Evolutionary conservation across 2,113 vertebrate genomes (phyloP).

Genomic region (Otolemur garnettii): DNA sequence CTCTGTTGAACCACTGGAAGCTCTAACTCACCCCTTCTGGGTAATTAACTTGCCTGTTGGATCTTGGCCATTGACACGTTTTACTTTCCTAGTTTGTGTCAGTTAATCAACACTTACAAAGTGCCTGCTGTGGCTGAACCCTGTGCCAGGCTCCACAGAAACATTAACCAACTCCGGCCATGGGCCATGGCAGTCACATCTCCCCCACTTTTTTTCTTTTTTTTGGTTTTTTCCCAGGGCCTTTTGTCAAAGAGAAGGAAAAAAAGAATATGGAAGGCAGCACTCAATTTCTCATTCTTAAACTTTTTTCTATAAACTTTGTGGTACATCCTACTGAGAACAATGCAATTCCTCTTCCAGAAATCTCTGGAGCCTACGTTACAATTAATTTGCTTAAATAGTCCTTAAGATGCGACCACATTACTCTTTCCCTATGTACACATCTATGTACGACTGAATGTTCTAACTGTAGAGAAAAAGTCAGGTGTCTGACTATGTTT

Average conservation of each 20-base stretch:
- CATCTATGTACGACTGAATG: neutral
- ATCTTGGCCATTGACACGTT: slow-evolving; percentile 53
- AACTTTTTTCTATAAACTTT: neutral
- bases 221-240: accelerated
- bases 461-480: neutral
- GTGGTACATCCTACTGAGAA: neutral
- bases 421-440: neutral
- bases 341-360: neutral
- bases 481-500: neutral
- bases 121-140: neutral
- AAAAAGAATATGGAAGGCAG: neutral
- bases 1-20: slow-evolving; percentile 1
- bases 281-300: neutral
- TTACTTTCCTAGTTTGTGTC: slow-evolving; percentile 57
- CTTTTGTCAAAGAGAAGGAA: slow-evolving; percentile 13
- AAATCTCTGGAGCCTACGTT: neutral
- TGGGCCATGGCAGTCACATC: neutral
- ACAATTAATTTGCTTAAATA: slow-evolving; percentile 1
- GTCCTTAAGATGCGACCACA: neutral
- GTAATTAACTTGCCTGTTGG: slow-evolving; percentile 67
- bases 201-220: neutral
- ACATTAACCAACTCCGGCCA: neutral
- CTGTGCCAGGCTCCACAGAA: slow-evolving; percentile 52
- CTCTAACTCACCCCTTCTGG: neutral
- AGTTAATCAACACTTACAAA: slow-evolving; percentile 70